Evolutionary conservation across 2,797 vertebrate genomes (phyloP).

Genomic region (Falco peregrinus): DNA sequence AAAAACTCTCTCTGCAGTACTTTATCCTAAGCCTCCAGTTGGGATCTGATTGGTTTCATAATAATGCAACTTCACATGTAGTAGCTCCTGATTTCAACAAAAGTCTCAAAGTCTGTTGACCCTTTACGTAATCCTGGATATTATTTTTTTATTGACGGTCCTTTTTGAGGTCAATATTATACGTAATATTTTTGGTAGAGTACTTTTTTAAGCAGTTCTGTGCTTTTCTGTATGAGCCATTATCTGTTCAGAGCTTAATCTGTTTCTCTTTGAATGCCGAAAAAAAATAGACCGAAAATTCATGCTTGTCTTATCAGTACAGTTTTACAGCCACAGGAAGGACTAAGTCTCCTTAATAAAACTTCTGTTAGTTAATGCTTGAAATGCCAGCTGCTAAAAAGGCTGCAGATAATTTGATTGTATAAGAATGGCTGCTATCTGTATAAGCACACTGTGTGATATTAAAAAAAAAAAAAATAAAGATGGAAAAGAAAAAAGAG

Average conservation of each 20-base stretch:
- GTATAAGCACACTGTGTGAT: accelerated
- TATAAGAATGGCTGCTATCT: neutral
- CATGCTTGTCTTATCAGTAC: neutral
- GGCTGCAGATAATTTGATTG: neutral
- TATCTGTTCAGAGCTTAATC: neutral
- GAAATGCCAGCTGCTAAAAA: neutral
- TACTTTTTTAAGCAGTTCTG: neutral
- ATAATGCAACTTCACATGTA: neutral
- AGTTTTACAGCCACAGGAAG: neutral
- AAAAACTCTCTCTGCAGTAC: neutral
- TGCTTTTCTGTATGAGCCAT: neutral
- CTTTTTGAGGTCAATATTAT: neutral
- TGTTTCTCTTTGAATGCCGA: neutral
- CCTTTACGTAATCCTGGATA: accelerated
- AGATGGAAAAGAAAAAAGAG: no score
- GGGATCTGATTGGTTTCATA: neutral
- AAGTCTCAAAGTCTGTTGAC: neutral
- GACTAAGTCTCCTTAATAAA: neutral
- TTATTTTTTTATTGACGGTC: neutral
- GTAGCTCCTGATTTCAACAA: neutral
- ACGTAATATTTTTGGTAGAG: neutral
- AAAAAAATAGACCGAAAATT: neutral
- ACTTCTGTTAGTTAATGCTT: neutral
- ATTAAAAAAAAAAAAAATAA: neutral
- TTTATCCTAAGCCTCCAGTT: neutral